phyloP scores from a whole-genome alignment of 2,888 invertebrate genomes.

The Athripsodes cinereus region DNA sequence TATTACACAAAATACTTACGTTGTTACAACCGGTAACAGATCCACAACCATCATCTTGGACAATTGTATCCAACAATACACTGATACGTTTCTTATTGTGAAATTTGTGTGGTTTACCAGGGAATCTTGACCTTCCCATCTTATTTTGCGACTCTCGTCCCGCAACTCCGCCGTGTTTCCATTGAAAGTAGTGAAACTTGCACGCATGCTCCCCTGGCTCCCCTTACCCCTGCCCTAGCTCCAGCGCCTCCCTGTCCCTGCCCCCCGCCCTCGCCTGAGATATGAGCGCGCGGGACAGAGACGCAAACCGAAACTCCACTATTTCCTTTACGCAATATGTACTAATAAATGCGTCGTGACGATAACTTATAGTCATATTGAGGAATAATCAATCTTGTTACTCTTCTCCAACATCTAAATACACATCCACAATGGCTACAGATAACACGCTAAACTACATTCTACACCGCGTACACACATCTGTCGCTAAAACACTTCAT shows the following conservation, averaged over 20 bases:
- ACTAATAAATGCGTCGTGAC: conserved; percentile 49
- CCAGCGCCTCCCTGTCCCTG: not conserved
- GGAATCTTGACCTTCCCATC: conserved; percentile 81
- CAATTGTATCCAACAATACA: conserved; percentile 61
- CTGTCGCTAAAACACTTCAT: not conserved
- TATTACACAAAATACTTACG: conserved; percentile 32
- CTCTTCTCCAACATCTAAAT: not conserved
- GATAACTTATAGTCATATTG: conserved; percentile 33
- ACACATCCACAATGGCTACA: not conserved
- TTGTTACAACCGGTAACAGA: conserved; percentile 42
- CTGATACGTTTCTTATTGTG: conserved; percentile 80
- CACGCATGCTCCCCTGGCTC: conserved; percentile 21
- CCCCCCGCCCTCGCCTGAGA: not conserved
- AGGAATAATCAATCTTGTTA: not conserved
- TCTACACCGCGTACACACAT: not conserved
- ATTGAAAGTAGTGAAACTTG: conserved; percentile 23
- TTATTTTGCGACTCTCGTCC: conserved; percentile 53
- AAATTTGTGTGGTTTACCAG: conserved; percentile 82
- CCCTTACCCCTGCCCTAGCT: not conserved
- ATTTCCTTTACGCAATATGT: conserved; percentile 45
- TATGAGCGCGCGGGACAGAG: conserved; percentile 9
- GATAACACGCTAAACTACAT: not conserved
- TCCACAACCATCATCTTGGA: conserved; percentile 42
- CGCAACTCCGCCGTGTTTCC: conserved; percentile 36
- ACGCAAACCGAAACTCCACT: conserved; percentile 1